Base-by-base conservation (phyloP, 2,113 vertebrate genomes). In the Acanthochromis polyacanthus region DNA sequence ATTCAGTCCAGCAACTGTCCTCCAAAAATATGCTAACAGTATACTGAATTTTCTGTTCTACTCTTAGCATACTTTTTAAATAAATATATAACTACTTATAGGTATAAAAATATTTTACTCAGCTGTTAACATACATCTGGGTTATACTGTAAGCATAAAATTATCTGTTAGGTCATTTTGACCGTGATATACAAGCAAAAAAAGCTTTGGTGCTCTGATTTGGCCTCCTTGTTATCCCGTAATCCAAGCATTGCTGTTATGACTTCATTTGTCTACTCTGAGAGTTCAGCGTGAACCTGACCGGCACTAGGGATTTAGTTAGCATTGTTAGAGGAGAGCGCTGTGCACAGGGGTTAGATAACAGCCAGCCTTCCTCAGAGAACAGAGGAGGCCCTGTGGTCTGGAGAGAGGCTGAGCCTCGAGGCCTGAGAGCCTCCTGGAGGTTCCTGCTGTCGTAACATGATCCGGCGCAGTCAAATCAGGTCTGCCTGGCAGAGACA, bases 371-470 rank as follows among this genome's bases (percentile, higher is more conserved):
- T 89, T 92, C 88, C 84, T 91, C 75, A 55, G 81, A 86, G 84
- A 84, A 75, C 84, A 84, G 86, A 89, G 87, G 80, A 89, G 81
- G 88, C 71, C 81, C 81, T 89, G 84, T 86, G 92, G 90, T 91
- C 59, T 83, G 80, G 32, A 50, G 61, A 82, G 82, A 87, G 20
- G 63, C 63, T 1, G 32, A 84, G 80, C 75, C 77, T 71, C 8
- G 1, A 88, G 86, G 59, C 73, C 76, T 63, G 57, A 75, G 66
- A 87, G 86, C 59, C 20, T n/a, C 70, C 70, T 19, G 5, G 60
- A 86, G 87, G 82, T 81, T 90, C 74, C 61, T 78, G 72, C 87
- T 43, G 79, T 23, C 16, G 89, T 84, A 93, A 92, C 90, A 69
- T 12, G 40, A 93, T 88, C 87, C 12, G 63, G 70, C 36, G 66